phyloP scores from a whole-genome alignment of 2,113 vertebrate genomes.

The Pantherophis guttatus region DNA sequence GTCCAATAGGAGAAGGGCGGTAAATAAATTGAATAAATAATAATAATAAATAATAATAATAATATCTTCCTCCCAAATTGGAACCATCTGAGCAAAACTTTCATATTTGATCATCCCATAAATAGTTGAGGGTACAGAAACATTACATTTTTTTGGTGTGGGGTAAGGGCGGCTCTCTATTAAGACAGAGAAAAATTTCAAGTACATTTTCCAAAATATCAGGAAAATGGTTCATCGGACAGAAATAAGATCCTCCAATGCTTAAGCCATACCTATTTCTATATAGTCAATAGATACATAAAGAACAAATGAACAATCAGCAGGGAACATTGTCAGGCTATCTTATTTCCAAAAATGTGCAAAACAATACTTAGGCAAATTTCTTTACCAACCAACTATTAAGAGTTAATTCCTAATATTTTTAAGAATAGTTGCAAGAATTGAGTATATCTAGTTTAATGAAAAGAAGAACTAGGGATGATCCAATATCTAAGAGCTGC shows the following conservation, averaged over 20 bases:
- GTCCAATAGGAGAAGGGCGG: no score
- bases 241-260: background rate
- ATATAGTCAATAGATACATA: background rate
- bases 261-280: background rate
- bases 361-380: background rate
- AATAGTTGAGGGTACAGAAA: background rate
- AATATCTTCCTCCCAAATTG: background rate
- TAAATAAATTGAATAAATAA: no score
- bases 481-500: background rate
- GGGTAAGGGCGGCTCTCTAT: background rate
- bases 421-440: background rate
- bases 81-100: background rate
- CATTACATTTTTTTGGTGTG: background rate
- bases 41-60: no score
- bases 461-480: background rate
- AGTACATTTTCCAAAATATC: constrained; percentile 31
- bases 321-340: background rate
- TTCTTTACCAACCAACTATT: background rate
- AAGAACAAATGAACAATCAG: background rate
- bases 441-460: background rate
- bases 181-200: background rate
- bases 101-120: background rate
- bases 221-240: background rate
- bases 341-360: background rate
- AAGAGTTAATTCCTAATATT: background rate